Percentiles rank a stretch among this genome's conserved stretches.
These are phyloP conservation scores for Hippocampus kuda DNA, from an alignment of 2,797 vertebrate genomes.

Conservation along the genomic window DNA sequence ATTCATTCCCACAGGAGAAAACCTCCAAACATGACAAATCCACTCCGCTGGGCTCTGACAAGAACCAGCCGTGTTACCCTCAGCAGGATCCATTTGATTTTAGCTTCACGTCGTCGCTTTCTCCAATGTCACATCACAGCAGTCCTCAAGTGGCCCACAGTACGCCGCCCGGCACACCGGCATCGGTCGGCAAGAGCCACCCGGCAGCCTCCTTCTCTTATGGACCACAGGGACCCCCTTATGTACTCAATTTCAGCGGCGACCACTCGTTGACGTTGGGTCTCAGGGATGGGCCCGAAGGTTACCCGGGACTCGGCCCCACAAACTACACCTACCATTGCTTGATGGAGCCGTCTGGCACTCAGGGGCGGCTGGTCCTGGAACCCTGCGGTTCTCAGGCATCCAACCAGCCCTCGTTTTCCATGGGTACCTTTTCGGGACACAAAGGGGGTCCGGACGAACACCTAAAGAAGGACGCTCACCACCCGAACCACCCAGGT, in stretches of 20 bases:
- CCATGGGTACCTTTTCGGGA: constrained; percentile 57
- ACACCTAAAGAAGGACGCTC: constrained; percentile 56
- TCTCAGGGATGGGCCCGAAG: constrained; percentile 63
- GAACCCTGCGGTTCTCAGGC: constrained; percentile 66
- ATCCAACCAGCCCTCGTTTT: constrained; percentile 53
- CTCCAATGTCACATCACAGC: constrained; percentile 58
- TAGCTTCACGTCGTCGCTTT: constrained; percentile 55
- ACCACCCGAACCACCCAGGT: constrained; percentile 59
- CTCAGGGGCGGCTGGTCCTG: constrained; percentile 71
- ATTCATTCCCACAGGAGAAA: constrained; percentile 48
- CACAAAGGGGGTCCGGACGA: constrained; percentile 53
- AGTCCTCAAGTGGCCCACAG: constrained; percentile 56
- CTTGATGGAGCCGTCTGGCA: constrained; percentile 75
- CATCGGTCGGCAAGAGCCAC: constrained; percentile 54
- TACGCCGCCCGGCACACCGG: constrained; percentile 50
- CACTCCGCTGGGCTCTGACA: constrained; percentile 34
- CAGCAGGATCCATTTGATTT: constrained; percentile 66
- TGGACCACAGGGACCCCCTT: constrained; percentile 62
- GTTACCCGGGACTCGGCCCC: constrained; percentile 58
- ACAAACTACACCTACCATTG: constrained; percentile 76
- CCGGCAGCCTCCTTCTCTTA: constrained; percentile 55
- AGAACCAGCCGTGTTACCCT: constrained; percentile 58
- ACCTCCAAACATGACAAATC: constrained; percentile 51
- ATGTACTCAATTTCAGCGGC: constrained; percentile 71
- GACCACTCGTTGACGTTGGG: constrained; percentile 73